phyloP scores from a whole-genome alignment of 2,888 invertebrate genomes.

The Allacma fusca region DNA sequence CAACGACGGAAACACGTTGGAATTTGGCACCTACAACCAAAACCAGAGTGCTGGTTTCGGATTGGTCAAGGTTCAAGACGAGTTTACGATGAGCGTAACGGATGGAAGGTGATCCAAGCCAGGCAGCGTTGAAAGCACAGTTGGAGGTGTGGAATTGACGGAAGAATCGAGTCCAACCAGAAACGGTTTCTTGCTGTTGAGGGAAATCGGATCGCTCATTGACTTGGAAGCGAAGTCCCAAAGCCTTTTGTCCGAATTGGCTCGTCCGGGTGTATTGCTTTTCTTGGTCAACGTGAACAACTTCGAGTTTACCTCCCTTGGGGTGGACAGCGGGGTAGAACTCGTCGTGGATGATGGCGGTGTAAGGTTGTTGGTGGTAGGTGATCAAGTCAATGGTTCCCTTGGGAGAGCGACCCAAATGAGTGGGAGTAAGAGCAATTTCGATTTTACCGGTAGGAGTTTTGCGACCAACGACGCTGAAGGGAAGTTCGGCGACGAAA shows the following conservation, averaged over 20 bases:
- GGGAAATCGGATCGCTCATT: slow-evolving; percentile 54
- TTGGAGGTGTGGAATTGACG: slow-evolving; percentile 48
- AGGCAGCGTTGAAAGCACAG: slow-evolving; percentile 48
- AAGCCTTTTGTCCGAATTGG: slow-evolving; percentile 44
- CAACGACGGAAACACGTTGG: no score
- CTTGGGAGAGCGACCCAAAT: slow-evolving; percentile 47
- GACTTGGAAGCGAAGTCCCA: slow-evolving; percentile 51
- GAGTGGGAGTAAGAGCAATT: slow-evolving; percentile 58
- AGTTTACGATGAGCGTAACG: slow-evolving; percentile 55
- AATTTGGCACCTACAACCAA: no score
- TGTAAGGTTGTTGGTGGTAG: slow-evolving; percentile 56
- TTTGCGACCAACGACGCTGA: slow-evolving; percentile 50
- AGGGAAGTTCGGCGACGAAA: slow-evolving; percentile 55
- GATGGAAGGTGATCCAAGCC: slow-evolving; percentile 53
- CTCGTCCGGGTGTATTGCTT: slow-evolving; percentile 32
- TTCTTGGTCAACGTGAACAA: slow-evolving; percentile 49
- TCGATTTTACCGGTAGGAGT: slow-evolving; percentile 51
- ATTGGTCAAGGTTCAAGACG: slow-evolving; percentile 54
- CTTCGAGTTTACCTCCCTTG: slow-evolving; percentile 58
- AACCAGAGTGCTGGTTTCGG: slow-evolving; percentile 55
- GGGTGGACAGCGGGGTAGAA: slow-evolving; percentile 54
- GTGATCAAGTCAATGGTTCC: slow-evolving; percentile 60
- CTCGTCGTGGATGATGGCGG: slow-evolving; percentile 57
- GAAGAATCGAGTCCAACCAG: slow-evolving; percentile 53
- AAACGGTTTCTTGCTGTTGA: slow-evolving; percentile 51